phyloP scores from a whole-genome alignment of 2,888 invertebrate species.

The Perizoma flavofasciatum region DNA sequence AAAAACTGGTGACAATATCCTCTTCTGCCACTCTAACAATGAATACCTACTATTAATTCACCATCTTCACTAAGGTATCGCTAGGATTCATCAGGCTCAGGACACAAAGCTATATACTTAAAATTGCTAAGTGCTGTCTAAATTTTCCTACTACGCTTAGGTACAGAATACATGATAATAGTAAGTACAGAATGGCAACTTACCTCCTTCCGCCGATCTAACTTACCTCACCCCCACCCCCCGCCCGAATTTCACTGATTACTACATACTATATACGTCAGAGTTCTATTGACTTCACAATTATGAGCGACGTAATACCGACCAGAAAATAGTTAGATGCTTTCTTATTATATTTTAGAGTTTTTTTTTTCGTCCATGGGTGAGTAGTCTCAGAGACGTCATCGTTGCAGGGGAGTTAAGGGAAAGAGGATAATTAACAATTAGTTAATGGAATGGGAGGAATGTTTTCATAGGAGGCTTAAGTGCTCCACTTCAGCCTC shows the following conservation, averaged over 20 bases:
- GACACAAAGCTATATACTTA: not conserved
- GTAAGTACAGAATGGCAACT: too few relatives aligned
- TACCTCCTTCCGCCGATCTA: too few relatives aligned
- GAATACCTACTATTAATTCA: slow-evolving; percentile 40
- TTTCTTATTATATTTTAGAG: not conserved
- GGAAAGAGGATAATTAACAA: slow-evolving; percentile 49
- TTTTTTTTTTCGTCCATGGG: slow-evolving; percentile 14
- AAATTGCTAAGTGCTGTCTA: not conserved
- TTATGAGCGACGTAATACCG: too few relatives aligned
- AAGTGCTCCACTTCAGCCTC: slow-evolving; percentile 20
- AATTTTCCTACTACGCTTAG: not conserved
- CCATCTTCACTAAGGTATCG: slow-evolving; percentile 42
- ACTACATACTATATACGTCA: too few relatives aligned
- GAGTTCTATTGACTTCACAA: too few relatives aligned
- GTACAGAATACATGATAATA: too few relatives aligned
- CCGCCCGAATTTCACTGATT: too few relatives aligned
- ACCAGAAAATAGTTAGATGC: not conserved
- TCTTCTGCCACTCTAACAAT: slow-evolving; percentile 33
- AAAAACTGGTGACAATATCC: slow-evolving; percentile 30
- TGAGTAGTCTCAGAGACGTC: slow-evolving; percentile 17
- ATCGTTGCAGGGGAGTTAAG: slow-evolving; percentile 36
- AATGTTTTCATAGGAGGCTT: slow-evolving; percentile 40
- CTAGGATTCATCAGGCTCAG: slow-evolving; percentile 2
- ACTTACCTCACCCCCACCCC: too few relatives aligned
- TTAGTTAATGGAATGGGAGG: slow-evolving; percentile 51